Evolutionary conservation across 2,113 vertebrate genomes (phyloP).

Genomic region (Pitta sordida): DNA sequence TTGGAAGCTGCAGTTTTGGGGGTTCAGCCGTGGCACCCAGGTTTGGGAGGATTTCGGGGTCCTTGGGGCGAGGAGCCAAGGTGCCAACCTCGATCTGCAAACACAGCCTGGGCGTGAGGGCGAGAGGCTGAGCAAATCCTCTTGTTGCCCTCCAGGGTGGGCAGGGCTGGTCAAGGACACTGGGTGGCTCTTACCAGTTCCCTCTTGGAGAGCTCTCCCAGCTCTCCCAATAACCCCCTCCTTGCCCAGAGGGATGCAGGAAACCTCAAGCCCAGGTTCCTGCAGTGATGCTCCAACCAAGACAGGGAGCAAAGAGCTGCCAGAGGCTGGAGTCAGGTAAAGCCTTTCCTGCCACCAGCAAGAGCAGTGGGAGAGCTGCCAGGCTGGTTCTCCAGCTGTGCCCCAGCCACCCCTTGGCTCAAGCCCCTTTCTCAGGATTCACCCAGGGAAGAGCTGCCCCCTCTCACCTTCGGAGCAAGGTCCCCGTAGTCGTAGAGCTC

Average conservation of each 20-base stretch:
- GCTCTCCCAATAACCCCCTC: not conserved
- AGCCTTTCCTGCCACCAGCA: not conserved
- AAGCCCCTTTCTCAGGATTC: fast-evolving
- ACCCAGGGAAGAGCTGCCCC: not conserved
- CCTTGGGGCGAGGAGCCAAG: conserved; percentile 42
- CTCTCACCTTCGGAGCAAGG: conserved; percentile 67
- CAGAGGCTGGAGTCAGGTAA: fast-evolving
- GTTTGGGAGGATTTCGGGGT: not conserved
- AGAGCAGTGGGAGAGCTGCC: not conserved
- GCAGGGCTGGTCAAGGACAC: fast-evolving
- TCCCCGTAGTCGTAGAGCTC: conserved; percentile 70
- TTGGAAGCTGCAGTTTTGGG: not conserved
- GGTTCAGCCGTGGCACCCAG: not conserved
- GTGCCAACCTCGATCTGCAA: conserved; percentile 71
- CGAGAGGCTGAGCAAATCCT: fast-evolving
- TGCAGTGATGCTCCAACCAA: not conserved
- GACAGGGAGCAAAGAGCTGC: not conserved
- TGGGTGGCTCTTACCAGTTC: not conserved
- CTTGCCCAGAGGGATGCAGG: not conserved
- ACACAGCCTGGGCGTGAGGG: not conserved
- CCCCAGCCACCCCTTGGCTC: not conserved
- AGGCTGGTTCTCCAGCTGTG: not conserved
- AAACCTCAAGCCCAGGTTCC: not conserved
- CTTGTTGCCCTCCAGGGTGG: fast-evolving
- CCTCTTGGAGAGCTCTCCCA: not conserved